Conservation (phyloP, 2,888 invertebrate species). For the Keiferia lycopersicella region DNA sequence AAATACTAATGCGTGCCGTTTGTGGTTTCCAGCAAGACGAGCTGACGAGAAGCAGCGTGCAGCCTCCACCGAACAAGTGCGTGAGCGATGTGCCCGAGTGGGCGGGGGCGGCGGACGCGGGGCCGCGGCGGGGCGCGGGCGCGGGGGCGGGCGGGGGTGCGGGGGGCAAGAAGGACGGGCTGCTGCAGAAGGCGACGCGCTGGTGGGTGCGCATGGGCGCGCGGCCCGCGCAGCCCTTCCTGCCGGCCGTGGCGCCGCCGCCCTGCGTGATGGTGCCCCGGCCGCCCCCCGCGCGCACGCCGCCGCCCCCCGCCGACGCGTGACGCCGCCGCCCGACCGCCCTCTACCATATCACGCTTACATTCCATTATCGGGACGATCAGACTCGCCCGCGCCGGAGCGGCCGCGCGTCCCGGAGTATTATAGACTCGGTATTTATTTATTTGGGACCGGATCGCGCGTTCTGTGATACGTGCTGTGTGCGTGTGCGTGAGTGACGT, state of each 20-base stretch:
- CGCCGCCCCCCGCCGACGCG: constrained; percentile 44
- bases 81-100: constrained; percentile 85
- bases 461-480: constrained; percentile 53
- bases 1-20: not conserved
- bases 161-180: constrained; percentile 71
- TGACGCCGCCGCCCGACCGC: constrained; percentile 48
- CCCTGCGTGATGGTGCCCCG: constrained; percentile 61
- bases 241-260: constrained; percentile 57
- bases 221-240: constrained; percentile 61
- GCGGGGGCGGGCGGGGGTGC: constrained; percentile 35
- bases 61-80: constrained; percentile 85
- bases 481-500: constrained; percentile 43
- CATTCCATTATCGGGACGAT: constrained; percentile 78
- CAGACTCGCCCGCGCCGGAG: constrained; percentile 63
- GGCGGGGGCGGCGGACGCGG: constrained; percentile 60
- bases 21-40: constrained; percentile 82
- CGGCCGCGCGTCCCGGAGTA: constrained; percentile 67
- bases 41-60: constrained; percentile 84
- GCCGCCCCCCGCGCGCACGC: constrained; percentile 51
- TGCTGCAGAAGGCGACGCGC: constrained; percentile 78
- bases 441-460: constrained; percentile 62
- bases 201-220: constrained; percentile 79
- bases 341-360: constrained; percentile 72
- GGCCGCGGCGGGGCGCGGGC: constrained; percentile 38
- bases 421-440: constrained; percentile 79